Conservation (phyloP, 2,888 invertebrate species). For the Archips crataeganus region DNA sequence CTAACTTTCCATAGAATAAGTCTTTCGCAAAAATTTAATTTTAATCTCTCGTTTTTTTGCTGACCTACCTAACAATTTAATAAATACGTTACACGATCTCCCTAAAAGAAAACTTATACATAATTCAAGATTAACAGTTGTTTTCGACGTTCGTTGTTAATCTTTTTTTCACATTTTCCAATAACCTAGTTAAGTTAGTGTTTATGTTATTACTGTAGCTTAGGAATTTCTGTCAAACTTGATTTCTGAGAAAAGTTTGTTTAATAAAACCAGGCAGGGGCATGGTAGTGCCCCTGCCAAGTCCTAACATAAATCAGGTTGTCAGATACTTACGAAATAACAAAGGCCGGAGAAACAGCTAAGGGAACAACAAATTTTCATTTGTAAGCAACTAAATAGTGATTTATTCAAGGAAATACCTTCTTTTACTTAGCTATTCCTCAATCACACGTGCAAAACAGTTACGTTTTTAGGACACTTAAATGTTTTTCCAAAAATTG, state of each 20-base stretch:
- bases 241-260: slow-evolving; percentile 5
- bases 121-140: slow-evolving; percentile 24
- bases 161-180: slow-evolving; percentile 26
- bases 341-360: neutral
- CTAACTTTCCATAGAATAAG: neutral
- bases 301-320: neutral
- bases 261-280: slow-evolving; percentile 13
- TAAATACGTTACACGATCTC: neutral
- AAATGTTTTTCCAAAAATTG: too few relatives aligned
- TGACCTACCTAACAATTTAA: neutral
- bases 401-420: too few relatives aligned
- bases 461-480: too few relatives aligned
- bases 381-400: too few relatives aligned
- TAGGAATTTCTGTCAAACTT: neutral
- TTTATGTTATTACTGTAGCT: slow-evolving; percentile 5
- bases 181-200: slow-evolving; percentile 30
- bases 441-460: too few relatives aligned
- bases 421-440: too few relatives aligned
- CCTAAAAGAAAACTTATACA: neutral
- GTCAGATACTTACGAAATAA: neutral
- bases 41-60: neutral
- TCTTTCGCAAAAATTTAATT: neutral
- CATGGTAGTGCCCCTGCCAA: neutral
- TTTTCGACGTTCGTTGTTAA: slow-evolving; percentile 20
- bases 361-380: neutral